Percentiles rank a stretch among this genome's conserved stretches.
These are phyloP conservation scores for Plagodis pulveraria DNA, from an alignment of 2,888 invertebrate species.

Conservation along the genomic window DNA sequence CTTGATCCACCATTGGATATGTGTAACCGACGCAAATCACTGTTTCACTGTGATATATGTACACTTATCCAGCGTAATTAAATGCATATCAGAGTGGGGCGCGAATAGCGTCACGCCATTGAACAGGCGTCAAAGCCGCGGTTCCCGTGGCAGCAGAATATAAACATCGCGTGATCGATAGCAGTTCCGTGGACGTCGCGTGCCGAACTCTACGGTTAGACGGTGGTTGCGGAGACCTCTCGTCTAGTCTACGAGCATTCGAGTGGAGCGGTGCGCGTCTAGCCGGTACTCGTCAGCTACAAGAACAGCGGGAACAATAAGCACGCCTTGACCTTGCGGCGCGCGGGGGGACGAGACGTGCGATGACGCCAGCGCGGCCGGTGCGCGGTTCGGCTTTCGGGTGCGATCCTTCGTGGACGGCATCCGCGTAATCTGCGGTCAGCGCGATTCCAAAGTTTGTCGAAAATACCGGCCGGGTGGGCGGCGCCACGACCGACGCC, in stretches of 20 bases:
- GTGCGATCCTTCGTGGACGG: slow-evolving; percentile 82
- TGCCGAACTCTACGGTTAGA: slow-evolving; percentile 43
- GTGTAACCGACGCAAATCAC: slow-evolving; percentile 18
- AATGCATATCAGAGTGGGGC: slow-evolving; percentile 48
- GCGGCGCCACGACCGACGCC: slow-evolving; percentile 70
- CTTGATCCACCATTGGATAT: slow-evolving; percentile 28
- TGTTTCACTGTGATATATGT: slow-evolving; percentile 32
- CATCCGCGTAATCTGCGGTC: slow-evolving; percentile 83
- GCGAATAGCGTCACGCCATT: slow-evolving; percentile 57
- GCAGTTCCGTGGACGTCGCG: slow-evolving; percentile 52
- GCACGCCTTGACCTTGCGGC: slow-evolving; percentile 81
- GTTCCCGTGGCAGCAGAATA: slow-evolving; percentile 80
- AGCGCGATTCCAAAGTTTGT: slow-evolving; percentile 73
- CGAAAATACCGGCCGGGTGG: slow-evolving; percentile 78
- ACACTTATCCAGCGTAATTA: slow-evolving; percentile 44
- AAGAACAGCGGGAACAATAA: slow-evolving; percentile 73
- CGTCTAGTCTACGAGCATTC: slow-evolving; percentile 54
- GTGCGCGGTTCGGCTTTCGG: slow-evolving; percentile 81
- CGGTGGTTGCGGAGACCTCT: slow-evolving; percentile 42
- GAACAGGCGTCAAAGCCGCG: slow-evolving; percentile 45
- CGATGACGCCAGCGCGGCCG: slow-evolving; percentile 82
- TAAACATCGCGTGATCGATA: slow-evolving; percentile 81
- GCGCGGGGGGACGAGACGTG: slow-evolving; percentile 74
- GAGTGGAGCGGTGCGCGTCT: slow-evolving; percentile 61
- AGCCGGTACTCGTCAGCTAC: slow-evolving; percentile 44